phyloP scores from a whole-genome alignment of 2,113 vertebrate species.

The Rattus rattus region DNA sequence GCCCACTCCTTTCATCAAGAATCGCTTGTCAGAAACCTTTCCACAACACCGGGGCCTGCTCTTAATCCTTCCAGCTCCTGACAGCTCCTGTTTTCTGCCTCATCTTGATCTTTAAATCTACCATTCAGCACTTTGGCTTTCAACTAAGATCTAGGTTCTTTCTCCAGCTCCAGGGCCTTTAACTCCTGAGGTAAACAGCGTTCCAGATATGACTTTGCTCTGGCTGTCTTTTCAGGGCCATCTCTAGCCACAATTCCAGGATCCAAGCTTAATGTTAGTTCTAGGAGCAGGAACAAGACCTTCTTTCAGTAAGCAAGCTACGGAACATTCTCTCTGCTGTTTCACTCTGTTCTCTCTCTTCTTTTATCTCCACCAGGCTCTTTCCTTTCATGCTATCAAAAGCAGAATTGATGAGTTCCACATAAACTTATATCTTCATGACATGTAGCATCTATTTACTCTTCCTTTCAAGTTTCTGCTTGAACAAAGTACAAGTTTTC shows the following conservation, averaged over 20 bases:
- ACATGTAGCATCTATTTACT: background rate
- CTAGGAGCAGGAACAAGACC: conserved; percentile 5
- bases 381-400: conserved; percentile 27
- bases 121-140: conserved; percentile 59
- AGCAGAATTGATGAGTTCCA: conserved; percentile 23
- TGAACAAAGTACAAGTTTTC: conserved; percentile 38
- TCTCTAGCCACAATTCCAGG: background rate
- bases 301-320: background rate
- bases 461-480: background rate
- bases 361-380: background rate
- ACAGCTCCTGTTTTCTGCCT: conserved; percentile 22
- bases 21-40: conserved; percentile 64
- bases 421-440: background rate
- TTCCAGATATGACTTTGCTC: background rate
- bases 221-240: background rate
- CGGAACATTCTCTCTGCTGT: background rate
- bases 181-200: conserved; percentile 12
- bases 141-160: conserved; percentile 33
- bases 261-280: background rate
- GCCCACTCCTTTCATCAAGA: conserved; percentile 32
- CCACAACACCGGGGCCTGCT: conserved; percentile 56
- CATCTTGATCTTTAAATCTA: conserved; percentile 65
- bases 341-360: background rate
- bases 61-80: conserved; percentile 70
- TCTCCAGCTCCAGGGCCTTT: conserved; percentile 6